A percentile compares a stretch with the other conserved stretches of the same genome.
phyloP scores from a whole-genome alignment of 2,888 invertebrate genomes.

The Drepana falcataria region DNA sequence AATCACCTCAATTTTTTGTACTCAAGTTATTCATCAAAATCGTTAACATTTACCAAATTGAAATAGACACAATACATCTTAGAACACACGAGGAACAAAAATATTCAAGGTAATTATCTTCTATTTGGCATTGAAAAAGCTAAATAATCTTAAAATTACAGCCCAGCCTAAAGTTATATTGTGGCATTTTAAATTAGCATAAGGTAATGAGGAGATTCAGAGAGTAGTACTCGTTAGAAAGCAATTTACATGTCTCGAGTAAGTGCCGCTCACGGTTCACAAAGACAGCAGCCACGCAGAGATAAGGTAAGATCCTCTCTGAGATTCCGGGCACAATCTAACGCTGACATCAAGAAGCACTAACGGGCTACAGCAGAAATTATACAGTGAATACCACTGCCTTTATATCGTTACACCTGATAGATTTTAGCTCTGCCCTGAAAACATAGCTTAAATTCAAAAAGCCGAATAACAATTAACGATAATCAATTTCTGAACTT shows the following conservation, averaged over 20 bases:
- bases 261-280: slow-evolving; percentile 15
- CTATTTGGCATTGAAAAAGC: no score
- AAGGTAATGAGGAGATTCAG: not conserved
- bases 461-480: no score
- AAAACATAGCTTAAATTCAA: no score
- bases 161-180: not conserved
- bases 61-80: slow-evolving; percentile 5
- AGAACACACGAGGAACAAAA: no score
- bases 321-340: slow-evolving; percentile 21
- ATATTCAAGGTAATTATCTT: no score
- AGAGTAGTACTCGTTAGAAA: slow-evolving; percentile 19
- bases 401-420: no score
- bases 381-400: slow-evolving; percentile 1
- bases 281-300: slow-evolving; percentile 18
- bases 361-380: slow-evolving; percentile 9
- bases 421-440: no score
- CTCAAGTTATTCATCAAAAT: not conserved
- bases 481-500: no score
- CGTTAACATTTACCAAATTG: slow-evolving; percentile 3
- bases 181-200: not conserved
- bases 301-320: slow-evolving; percentile 27
- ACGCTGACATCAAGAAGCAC: slow-evolving; percentile 10
- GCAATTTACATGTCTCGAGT: slow-evolving; percentile 21
- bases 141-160: no score
- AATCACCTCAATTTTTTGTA: no score